These are phyloP conservation scores for Chionomys nivalis DNA, from an alignment of 2,113 vertebrate species.

Conservation along the genomic window DNA sequence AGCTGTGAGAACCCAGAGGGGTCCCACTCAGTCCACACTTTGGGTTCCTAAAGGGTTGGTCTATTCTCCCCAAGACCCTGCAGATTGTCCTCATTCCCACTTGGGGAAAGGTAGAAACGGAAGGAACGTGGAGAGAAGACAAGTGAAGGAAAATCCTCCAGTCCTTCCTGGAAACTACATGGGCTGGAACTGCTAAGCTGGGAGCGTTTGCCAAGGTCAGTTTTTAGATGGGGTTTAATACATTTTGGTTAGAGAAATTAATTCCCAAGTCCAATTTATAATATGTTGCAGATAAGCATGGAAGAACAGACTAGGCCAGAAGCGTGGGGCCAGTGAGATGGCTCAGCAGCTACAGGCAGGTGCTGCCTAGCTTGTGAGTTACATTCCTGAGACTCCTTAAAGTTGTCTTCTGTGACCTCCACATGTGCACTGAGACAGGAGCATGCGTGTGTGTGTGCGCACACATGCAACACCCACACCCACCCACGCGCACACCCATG, in stretches of 20 bases:
- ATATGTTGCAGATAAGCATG: neutral
- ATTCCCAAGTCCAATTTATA: neutral
- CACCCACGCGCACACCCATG: neutral
- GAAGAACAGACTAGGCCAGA: neutral
- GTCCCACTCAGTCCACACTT: neutral
- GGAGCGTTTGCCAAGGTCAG: neutral
- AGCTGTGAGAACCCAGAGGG: neutral
- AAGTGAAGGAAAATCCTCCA: neutral
- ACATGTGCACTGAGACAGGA: neutral
- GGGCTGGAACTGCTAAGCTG: neutral
- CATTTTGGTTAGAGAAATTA: constrained; percentile 38
- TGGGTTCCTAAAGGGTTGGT: neutral
- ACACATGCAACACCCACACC: neutral
- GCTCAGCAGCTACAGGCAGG: neutral
- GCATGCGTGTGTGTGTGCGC: too few species aligned
- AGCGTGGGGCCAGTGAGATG: too few species aligned
- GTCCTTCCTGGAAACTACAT: neutral
- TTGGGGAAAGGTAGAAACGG: neutral
- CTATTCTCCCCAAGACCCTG: neutral
- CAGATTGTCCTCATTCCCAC: neutral
- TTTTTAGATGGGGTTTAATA: neutral
- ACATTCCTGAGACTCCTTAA: too few species aligned
- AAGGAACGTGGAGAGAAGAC: neutral
- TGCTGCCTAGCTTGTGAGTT: neutral
- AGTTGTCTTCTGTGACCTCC: neutral